Evolutionary conservation across 2,888 invertebrate species (phyloP), one percentile per base, ranked within the genome.

Genomic region (Molorchus minor): DNA sequence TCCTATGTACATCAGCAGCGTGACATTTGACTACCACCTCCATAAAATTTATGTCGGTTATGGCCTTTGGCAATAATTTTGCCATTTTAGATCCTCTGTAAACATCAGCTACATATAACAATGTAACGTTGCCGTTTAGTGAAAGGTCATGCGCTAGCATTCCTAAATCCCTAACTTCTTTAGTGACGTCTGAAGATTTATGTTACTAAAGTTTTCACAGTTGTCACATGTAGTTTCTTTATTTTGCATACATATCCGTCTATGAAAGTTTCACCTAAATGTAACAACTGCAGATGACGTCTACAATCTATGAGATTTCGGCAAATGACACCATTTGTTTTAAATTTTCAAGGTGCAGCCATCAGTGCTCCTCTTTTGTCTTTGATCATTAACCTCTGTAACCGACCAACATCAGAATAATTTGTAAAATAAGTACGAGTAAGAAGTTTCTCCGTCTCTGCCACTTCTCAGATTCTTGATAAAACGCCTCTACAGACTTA

Each of bases 401-500:
- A 85, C 2, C 93, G 82, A 29, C 86, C 80, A 74, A 90, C 89
- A 77, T 99, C 99, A 0, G 82, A 76, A 76, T 96, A 96, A 52
- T 87, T n/a, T 87, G 81, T 97, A 99, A 81, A 90, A 96, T 1
- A 99, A 84, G 63, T 95, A 84, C 73, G 98, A 98, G 58, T 88
- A 84, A 0, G 98, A 91, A 1, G 84, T 79, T 56, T 92, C 89
- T 0, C 94, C 96, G 80, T 99, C 99, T 45, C 98, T 85, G 0
- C 99, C 99, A 3, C 97, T 98, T 53, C 99, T 85, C 98, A 10
- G 96, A 92, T 83, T 99, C 98, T 80, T 98, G 98, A 82, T 98
- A 98, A 80, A 95, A 98, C 0, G 95, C 96, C 81, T 98, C 98
- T 69, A 98, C 91, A 0, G 95, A 95, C 83, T 96, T 96, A 29